These are phyloP conservation scores for Halictus quadricinctus DNA, from an alignment of 2,888 invertebrate genomes.

Conservation along the genomic window DNA sequence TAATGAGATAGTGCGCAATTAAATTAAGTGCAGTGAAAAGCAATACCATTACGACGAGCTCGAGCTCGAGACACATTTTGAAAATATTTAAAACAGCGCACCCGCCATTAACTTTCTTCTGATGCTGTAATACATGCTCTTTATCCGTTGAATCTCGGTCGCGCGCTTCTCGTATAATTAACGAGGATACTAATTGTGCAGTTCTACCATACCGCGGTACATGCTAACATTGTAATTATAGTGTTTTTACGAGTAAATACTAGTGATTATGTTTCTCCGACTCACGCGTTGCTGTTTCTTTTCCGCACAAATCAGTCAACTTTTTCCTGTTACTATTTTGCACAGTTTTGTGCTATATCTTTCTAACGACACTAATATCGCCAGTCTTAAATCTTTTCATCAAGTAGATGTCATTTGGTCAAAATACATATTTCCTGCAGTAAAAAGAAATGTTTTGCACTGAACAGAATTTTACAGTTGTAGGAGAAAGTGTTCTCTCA, in stretches of 20 bases:
- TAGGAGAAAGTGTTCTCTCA: no score
- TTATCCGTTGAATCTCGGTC: slow-evolving; percentile 61
- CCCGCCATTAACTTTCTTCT: slow-evolving; percentile 36
- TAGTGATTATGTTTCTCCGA: slow-evolving; percentile 12
- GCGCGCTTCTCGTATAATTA: slow-evolving; percentile 50
- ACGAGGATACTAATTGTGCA: slow-evolving; percentile 40
- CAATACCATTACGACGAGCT: background rate
- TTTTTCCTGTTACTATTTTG: background rate
- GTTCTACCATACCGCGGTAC: slow-evolving; percentile 26
- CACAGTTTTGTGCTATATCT: background rate
- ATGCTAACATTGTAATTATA: slow-evolving; percentile 42
- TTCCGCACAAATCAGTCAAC: slow-evolving; percentile 12
- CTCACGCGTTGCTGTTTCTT: background rate
- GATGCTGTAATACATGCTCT: slow-evolving; percentile 56
- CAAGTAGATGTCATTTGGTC: no score
- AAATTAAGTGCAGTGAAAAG: slow-evolving; percentile 9
- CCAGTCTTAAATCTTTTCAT: background rate
- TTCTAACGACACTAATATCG: background rate
- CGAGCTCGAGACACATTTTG: background rate
- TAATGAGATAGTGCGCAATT: slow-evolving; percentile 4
- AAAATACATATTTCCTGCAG: no score
- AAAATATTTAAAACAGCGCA: slow-evolving; percentile 25
- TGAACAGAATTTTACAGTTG: no score
- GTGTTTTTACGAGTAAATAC: slow-evolving; percentile 28
- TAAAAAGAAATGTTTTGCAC: no score